phyloP scores from a whole-genome alignment of 2,113 vertebrate species.

The Hylia prasina region DNA sequence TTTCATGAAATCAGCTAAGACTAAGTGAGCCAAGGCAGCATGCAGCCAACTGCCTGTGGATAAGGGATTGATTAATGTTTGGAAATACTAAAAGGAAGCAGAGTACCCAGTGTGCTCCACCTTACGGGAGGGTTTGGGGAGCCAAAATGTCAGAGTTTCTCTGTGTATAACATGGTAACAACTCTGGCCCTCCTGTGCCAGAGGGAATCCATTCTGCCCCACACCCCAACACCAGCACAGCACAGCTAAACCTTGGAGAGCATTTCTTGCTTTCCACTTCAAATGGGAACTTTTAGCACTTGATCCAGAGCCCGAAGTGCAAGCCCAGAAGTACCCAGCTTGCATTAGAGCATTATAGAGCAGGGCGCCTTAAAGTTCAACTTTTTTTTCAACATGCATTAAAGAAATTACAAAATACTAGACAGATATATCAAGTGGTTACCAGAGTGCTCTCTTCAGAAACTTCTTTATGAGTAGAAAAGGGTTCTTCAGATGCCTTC shows the following conservation, averaged over 20 bases:
- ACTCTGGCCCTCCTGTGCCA: background rate
- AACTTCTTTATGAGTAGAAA: background rate
- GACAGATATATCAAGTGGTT: background rate
- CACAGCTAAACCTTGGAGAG: background rate
- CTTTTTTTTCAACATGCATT: background rate
- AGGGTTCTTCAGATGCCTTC: background rate
- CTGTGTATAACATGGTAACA: rapidly evolving
- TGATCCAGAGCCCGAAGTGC: background rate
- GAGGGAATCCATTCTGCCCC: background rate
- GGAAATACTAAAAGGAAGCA: background rate
- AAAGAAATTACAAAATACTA: background rate
- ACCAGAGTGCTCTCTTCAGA: background rate
- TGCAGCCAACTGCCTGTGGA: background rate
- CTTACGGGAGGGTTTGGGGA: background rate
- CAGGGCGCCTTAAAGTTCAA: background rate
- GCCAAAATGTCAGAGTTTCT: background rate
- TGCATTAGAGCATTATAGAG: background rate
- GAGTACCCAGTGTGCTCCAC: background rate
- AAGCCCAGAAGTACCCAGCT: background rate
- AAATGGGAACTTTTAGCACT: background rate
- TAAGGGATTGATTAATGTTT: background rate
- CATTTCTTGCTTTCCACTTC: background rate
- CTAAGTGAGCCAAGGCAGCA: background rate
- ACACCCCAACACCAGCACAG: background rate
- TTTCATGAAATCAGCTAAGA: constrained; percentile 10